Conservation (phyloP, 1,140 invertebrate species). For the Cheumatopsyche charites region DNA sequence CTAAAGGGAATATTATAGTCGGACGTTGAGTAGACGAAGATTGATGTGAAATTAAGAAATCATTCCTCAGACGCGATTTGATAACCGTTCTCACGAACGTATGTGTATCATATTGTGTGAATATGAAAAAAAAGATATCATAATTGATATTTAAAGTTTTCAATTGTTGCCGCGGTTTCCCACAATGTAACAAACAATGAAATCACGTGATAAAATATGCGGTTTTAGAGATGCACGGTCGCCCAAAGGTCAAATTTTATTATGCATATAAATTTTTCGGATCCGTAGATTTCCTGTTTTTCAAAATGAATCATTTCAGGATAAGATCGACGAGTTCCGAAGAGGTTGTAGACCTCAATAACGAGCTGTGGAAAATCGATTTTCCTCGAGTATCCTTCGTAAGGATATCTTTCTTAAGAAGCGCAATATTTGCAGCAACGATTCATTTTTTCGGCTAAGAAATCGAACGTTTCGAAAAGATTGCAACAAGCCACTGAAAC, state of each 20-base stretch:
- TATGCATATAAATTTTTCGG: too few species aligned
- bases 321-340: neutral
- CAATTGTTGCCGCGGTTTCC: neutral
- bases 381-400: constrained; percentile 12
- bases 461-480: constrained; percentile 8
- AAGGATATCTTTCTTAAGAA: constrained; percentile 2
- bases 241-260: too few species aligned
- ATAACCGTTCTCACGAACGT: constrained; percentile 17
- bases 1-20: too few species aligned
- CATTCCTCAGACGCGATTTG: constrained; percentile 1
- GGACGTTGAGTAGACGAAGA: constrained; percentile 1
- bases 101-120: too few species aligned
- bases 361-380: constrained; percentile 19
- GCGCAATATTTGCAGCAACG: neutral
- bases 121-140: neutral
- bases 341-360: neutral
- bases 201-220: neutral
- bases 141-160: constrained; percentile 21
- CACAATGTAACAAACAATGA: neutral
- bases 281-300: too few species aligned
- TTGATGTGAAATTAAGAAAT: constrained; percentile 19
- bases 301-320: neutral
- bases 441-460: neutral
- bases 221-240: neutral
- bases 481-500: constrained; percentile 19